Base-by-base conservation (phyloP, 2,797 vertebrate species). In the Euthynnus affinis region DNA sequence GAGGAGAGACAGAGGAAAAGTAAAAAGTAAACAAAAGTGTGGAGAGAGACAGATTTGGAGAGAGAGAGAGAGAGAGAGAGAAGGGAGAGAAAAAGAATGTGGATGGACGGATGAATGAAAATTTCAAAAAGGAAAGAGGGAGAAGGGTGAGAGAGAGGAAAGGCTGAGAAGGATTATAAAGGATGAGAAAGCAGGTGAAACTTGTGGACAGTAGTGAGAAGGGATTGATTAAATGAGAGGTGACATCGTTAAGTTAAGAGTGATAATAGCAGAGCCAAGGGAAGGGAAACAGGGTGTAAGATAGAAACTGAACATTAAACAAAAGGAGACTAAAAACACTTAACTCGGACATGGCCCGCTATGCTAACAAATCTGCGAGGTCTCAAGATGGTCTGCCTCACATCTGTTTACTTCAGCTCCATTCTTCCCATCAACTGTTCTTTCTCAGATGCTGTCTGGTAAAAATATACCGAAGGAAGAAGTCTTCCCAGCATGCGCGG, bases 21-120 rank as follows among this genome's bases (percentile, higher is more conserved):
- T 56, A 58, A 78, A 85, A 85, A 69, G 85, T 62, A 85, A 90
- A 87, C 63, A 87, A 74, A 74, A 82, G 69, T 15, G 5, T 29
- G 49, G 25, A 23, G 44, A 29, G 44, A 74, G 69, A 51, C 7
- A 48, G 44, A 63, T 49, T 3, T 29, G 27, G 57, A 68, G 65
- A 40, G 65, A 40, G 29, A 4, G 59, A 18, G 48, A 65, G 44
- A 72, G 44, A 72, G n/a, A 53, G 56, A 68, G 65, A 40, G 29
- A 4, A 37, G 59, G n/a, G 48, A 65, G 44, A 72, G 44, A 72
- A 23, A 80, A 87, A 70, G 58, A 82, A 80, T 63, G 74, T 61
- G 48, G 46, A 73, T 27, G 59, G 69, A 79, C 56, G 58, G 66
- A 79, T 59, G 62, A 23, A 71, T 61, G 40, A 53, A 82, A 85